Evolutionary conservation across 2,797 vertebrate genomes (phyloP).

Genomic region (Alca torda): DNA sequence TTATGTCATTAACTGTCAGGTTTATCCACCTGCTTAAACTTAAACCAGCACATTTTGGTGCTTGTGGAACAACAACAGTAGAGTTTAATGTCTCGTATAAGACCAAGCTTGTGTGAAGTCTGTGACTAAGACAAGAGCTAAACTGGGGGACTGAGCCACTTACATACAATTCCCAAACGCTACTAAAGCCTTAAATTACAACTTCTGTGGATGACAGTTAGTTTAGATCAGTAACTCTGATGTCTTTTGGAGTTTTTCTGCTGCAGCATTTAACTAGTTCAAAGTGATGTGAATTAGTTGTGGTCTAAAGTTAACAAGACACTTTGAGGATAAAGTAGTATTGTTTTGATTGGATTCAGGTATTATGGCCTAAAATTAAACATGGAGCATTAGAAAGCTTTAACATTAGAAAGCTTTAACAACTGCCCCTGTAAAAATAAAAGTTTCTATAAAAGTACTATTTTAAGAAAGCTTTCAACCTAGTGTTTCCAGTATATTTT

Average conservation of each 20-base stretch:
- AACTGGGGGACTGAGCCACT: background rate
- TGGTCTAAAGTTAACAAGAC: background rate
- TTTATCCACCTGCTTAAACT: background rate
- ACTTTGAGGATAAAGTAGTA: background rate
- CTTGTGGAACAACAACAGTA: background rate
- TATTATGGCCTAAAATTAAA: background rate
- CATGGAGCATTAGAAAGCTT: background rate
- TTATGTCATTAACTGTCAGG: background rate
- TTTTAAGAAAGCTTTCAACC: background rate
- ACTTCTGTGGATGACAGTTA: background rate
- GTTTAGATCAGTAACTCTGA: background rate
- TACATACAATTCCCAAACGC: background rate
- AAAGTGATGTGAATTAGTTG: background rate
- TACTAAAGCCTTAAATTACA: background rate
- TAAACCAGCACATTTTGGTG: background rate
- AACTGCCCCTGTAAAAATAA: background rate
- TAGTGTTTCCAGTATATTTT: background rate
- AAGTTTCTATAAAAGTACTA: background rate
- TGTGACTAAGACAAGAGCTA: background rate
- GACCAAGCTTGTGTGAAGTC: background rate
- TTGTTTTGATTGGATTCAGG: background rate
- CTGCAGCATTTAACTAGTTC: background rate
- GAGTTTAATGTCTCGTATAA: fast-evolving
- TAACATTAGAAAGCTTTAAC: background rate
- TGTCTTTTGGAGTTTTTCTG: background rate